A percentile compares a stretch with the other conserved stretches of the same genome.
These are phyloP conservation scores for Python bivittatus DNA, from an alignment of 2,113 vertebrate genomes.

Conservation along the genomic window DNA sequence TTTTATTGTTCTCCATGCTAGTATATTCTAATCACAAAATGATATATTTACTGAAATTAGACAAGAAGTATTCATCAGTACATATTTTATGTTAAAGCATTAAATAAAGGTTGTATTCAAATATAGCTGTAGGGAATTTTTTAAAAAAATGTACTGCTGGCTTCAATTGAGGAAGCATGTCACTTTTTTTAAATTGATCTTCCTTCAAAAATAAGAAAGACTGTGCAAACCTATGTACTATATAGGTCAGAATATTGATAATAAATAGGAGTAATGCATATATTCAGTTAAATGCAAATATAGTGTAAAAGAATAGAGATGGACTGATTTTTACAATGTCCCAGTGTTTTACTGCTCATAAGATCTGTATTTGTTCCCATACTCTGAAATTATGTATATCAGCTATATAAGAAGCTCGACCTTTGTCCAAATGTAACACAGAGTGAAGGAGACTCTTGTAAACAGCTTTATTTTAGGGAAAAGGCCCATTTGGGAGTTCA, in stretches of 20 bases:
- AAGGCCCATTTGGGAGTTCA: no score
- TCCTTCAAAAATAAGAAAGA: background rate
- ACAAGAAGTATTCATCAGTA: background rate
- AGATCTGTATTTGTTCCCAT: background rate
- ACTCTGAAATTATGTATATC: background rate
- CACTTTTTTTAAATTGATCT: background rate
- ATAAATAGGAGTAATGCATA: background rate
- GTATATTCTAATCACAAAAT: background rate
- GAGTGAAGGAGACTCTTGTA: no score
- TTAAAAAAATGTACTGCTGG: background rate
- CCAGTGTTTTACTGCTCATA: background rate
- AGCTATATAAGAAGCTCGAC: background rate
- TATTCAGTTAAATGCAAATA: background rate
- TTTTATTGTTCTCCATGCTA: background rate
- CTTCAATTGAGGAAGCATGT: background rate
- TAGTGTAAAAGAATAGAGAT: background rate
- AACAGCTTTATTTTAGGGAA: no score
- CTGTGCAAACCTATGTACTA: background rate
- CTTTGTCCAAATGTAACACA: no score
- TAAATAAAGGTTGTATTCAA: background rate
- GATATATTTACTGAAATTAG: background rate
- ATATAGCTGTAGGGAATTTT: background rate
- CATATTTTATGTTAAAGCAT: background rate
- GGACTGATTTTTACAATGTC: background rate
- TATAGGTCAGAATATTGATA: background rate